phyloP scores from a whole-genome alignment of 2,113 vertebrate genomes.

The Hydrolagus affinis region DNA sequence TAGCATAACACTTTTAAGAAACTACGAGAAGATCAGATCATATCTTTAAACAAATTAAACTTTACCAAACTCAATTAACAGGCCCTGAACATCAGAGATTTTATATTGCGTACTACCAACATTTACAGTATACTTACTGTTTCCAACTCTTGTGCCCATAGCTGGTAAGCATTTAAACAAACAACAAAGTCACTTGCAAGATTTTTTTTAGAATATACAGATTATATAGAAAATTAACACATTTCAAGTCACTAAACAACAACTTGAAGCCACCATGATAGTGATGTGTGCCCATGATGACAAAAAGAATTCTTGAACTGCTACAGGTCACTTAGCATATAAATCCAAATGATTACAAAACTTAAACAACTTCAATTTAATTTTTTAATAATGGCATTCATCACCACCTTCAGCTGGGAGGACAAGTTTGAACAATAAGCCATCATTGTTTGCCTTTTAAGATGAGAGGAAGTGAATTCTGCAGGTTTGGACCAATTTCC shows the following conservation, averaged over 20 bases:
- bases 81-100: neutral
- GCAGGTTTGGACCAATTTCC: too few species aligned
- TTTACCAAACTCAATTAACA: neutral
- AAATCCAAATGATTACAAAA: neutral
- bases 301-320: neutral
- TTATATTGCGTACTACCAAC: conserved; percentile 20
- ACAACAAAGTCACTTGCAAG: conserved; percentile 42
- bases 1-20: conserved; percentile 33
- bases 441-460: too few species aligned
- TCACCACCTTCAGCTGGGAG: too few species aligned
- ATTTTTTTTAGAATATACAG: conserved; percentile 7
- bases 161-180: conserved; percentile 79
- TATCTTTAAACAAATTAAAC: neutral
- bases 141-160: conserved; percentile 86
- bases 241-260: neutral
- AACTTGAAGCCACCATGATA: neutral
- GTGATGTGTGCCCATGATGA: neutral
- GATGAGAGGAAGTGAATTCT: too few species aligned
- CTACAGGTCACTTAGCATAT: neutral
- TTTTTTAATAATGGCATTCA: too few species aligned
- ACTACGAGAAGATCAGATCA: neutral
- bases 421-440: too few species aligned
- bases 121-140: conserved; percentile 80
- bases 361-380: neutral
- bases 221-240: too few species aligned